Evolutionary conservation across 2,888 invertebrate genomes (phyloP), one percentile per base, ranked within the genome.

Genomic region (Falcaria lacertinaria): DNA sequence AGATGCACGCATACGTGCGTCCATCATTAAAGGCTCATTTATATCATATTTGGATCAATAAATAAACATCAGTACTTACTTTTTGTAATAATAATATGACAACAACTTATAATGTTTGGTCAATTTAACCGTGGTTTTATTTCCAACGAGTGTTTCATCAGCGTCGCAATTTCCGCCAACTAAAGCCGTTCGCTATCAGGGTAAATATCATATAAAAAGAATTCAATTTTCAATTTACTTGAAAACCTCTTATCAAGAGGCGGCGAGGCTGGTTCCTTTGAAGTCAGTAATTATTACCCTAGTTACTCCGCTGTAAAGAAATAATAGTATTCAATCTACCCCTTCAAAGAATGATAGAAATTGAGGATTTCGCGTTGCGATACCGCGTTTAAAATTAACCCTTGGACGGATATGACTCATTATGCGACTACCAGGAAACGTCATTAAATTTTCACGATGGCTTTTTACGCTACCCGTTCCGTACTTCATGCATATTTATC

Each of bases 391-490:
- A 80, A 83, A 83, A 86, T 82, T 77, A 83, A 83, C 87, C 88
- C 84, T 84, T 81, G 77, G 70, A 74, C 84, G 85, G 84, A 85
- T 80, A 77, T 87, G 89, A 88, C 73, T 89, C 89, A 89, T 87
- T 86, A 84, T 69, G 66, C 67, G 74, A 72, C 76, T 81, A 85
- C 83, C 83, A 83, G 87, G 86, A 87, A 84, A 82, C 78, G 78
- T 83, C 80, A 88, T 88, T 85, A 88, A 86, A 86, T 84, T 89
- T 88, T 85, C 88, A 89, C 85, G 80, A 84, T 82, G 78, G 80
- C 80, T 84, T 85, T 86, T 86, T 78, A 79, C 78, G 81, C 83
- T 81, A 81, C 80, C 78, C 76, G 69, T 74, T 75, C 74, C 69
- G 73, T 69, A 73, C 75, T 85, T 86, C 86, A 88, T 89, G 81